These are phyloP conservation scores for Mastigias papua DNA, from an alignment of 30 jellyfish, hydroid and myxozoan species.

Conservation along the genomic window DNA sequence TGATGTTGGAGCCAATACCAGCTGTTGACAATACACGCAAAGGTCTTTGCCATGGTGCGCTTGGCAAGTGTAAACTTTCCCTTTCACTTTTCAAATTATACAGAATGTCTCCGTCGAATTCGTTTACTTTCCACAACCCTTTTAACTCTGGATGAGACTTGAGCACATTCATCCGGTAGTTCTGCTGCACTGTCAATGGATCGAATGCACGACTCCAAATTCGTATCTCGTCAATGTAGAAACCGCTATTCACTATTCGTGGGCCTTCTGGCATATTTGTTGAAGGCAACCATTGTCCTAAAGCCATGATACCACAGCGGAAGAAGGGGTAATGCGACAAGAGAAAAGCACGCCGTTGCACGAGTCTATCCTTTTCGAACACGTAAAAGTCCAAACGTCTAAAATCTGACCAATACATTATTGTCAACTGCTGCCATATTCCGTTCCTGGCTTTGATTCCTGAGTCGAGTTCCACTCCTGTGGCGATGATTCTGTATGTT, in stretches of 20 bases:
- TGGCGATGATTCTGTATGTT: conserved; percentile 31
- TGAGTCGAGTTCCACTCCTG: conserved; percentile 25
- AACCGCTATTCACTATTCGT: conserved; percentile 4
- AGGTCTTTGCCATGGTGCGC: conserved; percentile 66
- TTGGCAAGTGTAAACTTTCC: conserved; percentile 43
- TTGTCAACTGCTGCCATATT: conserved; percentile 63
- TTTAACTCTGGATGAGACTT: conserved; percentile 27
- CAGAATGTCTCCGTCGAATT: conserved; percentile 35
- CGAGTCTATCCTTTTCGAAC: background rate
- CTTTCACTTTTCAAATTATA: conserved; percentile 24
- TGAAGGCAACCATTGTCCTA: conserved; percentile 75
- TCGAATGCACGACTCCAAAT: conserved; percentile 67
- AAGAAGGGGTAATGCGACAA: conserved; percentile 41
- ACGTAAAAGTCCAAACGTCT: conserved; percentile 50
- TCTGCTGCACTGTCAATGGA: conserved; percentile 66
- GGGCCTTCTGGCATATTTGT: conserved; percentile 41
- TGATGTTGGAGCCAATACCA: conserved; percentile 1
- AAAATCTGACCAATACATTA: conserved; percentile 26
- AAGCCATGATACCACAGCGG: conserved; percentile 53
- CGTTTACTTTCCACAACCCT: conserved; percentile 66
- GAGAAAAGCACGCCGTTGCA: conserved; percentile 50
- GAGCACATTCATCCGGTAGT: conserved; percentile 58
- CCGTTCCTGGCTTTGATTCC: conserved; percentile 10
- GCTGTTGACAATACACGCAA: conserved; percentile 48
- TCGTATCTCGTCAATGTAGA: conserved; percentile 58